Evolutionary conservation across 2,113 vertebrate species (phyloP).

Genomic region (Verasper variegatus): DNA sequence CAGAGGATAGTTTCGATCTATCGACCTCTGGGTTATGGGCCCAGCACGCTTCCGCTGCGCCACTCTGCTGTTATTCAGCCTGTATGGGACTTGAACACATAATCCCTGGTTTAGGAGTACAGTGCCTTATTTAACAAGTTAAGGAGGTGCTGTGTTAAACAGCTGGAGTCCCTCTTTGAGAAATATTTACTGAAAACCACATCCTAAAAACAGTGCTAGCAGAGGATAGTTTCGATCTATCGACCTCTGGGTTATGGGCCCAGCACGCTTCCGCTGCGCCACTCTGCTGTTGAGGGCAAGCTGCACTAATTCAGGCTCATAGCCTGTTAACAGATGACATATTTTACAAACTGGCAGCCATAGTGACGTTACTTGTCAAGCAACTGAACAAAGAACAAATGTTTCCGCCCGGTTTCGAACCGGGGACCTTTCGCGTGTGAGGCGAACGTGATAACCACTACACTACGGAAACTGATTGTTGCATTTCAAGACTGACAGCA

Average conservation of each 20-base stretch:
- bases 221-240: constrained; percentile 87
- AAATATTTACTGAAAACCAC: too few species aligned
- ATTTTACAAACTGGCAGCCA: too few species aligned
- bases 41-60: constrained; percentile 88
- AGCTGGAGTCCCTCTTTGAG: too few species aligned
- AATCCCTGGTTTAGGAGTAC: too few species aligned
- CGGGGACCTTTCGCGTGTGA: constrained; percentile 94
- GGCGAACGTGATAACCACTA: constrained; percentile 97
- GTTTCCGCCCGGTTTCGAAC: constrained; percentile 94
- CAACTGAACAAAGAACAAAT: constrained; percentile 37
- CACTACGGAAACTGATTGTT: constrained; percentile 87
- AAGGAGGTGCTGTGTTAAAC: too few species aligned
- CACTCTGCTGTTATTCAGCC: constrained; percentile 85
- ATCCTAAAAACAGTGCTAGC: too few species aligned
- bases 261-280: constrained; percentile 88
- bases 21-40: constrained; percentile 87
- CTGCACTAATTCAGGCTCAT: too few species aligned
- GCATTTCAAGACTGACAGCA: too few species aligned
- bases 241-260: constrained; percentile 87
- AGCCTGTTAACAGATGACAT: too few species aligned
- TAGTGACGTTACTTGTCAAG: too few species aligned
- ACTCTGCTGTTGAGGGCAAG: constrained; percentile 85
- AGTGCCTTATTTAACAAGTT: too few species aligned
- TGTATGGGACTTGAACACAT: too few species aligned
- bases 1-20: constrained; percentile 87